Conservation (phyloP, 1,140 invertebrate genomes). For the Oryzaephilus surinamensis region DNA sequence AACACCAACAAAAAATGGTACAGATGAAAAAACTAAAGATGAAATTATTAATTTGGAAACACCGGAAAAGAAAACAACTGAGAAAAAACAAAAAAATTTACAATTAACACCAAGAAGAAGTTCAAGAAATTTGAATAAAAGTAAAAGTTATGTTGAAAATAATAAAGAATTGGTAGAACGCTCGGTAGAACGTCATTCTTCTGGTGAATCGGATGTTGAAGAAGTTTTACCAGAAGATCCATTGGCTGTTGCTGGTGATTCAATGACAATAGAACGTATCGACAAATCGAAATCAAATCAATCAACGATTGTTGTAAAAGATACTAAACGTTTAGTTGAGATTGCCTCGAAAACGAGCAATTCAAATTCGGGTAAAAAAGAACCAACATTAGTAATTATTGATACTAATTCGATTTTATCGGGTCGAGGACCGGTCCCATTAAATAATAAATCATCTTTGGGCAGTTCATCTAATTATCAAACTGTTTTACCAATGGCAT, state of each 20-base stretch:
- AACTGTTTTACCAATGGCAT: constrained; percentile 41
- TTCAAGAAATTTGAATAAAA: constrained; percentile 47
- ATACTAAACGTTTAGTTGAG: constrained; percentile 61
- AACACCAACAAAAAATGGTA: constrained; percentile 28
- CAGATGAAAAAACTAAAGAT: constrained; percentile 3
- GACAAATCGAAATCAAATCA: constrained; percentile 28
- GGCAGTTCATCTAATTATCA: constrained; percentile 27
- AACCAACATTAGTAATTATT: constrained; percentile 67
- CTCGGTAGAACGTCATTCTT: constrained; percentile 19
- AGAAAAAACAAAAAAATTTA: no score
- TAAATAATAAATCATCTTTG: constrained; percentile 29
- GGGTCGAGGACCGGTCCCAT: constrained; percentile 49
- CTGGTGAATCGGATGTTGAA: constrained; percentile 53
- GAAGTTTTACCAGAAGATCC: constrained; percentile 57
- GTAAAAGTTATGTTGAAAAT: constrained; percentile 47
- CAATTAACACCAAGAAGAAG: constrained; percentile 40
- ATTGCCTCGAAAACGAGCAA: constrained; percentile 44
- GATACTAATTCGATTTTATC: constrained; percentile 64
- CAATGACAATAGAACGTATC: constrained; percentile 13
- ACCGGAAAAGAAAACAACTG: constrained; percentile 20
- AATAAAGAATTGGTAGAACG: constrained; percentile 43
- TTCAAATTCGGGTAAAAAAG: constrained; percentile 47
- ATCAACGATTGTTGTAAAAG: constrained; percentile 56
- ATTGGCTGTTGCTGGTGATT: constrained; percentile 38
- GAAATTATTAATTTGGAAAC: constrained; percentile 26